Conservation (phyloP, 2,113 vertebrate genomes). For the Ceuthmochares aereus region DNA sequence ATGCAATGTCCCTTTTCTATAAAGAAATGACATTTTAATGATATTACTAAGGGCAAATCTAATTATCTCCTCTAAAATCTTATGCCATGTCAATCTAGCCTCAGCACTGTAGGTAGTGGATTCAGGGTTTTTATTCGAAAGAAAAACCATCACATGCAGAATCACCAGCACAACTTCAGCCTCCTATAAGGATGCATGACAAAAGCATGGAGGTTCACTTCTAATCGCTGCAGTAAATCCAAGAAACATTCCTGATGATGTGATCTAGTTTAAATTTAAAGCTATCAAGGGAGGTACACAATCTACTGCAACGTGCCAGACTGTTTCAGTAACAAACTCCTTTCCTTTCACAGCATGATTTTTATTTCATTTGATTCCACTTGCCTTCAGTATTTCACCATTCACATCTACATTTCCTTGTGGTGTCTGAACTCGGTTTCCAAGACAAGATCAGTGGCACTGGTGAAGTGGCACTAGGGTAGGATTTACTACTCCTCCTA, state of each 20-base stretch:
- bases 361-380: background rate
- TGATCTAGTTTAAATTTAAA: background rate
- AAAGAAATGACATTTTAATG: background rate
- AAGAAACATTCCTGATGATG: background rate
- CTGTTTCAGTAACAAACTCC: background rate
- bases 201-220: background rate
- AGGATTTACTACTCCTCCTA: background rate
- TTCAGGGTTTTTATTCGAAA: background rate
- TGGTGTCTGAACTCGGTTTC: background rate
- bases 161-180: background rate
- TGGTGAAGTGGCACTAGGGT: background rate
- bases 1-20: background rate
- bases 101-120: background rate
- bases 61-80: background rate
- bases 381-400: background rate
- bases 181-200: background rate
- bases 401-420: background rate
- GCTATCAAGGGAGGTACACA: background rate
- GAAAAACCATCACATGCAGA: background rate
- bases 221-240: background rate
- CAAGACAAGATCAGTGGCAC: background rate
- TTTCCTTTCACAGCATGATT: background rate
- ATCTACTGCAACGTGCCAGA: background rate
- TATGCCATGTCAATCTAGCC: background rate
- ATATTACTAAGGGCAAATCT: background rate